Evolutionary conservation across 2,113 vertebrate genomes (phyloP).

Genomic region (Neotoma lepida): DNA sequence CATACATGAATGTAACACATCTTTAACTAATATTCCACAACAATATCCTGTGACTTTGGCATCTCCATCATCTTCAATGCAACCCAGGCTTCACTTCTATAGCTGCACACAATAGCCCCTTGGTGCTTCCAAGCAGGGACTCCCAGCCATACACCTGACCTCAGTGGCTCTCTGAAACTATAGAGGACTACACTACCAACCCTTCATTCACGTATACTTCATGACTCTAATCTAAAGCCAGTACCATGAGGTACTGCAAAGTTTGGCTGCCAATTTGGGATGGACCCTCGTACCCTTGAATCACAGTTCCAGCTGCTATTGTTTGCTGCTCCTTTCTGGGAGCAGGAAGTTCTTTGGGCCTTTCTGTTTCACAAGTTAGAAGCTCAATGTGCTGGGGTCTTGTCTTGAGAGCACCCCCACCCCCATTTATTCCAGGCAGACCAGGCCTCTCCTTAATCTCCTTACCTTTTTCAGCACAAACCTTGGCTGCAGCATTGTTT

Average conservation of each 20-base stretch:
- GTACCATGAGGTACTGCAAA: not conserved
- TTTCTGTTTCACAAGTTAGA: not conserved
- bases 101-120: not conserved
- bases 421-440: not conserved
- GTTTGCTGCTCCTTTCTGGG: not conserved
- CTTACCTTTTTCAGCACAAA: not conserved
- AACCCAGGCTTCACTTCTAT: not conserved
- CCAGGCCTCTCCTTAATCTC: not conserved
- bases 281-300: not conserved
- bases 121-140: not conserved
- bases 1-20: not conserved
- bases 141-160: not conserved
- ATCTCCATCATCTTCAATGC: not conserved
- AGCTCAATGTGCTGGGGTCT: not conserved
- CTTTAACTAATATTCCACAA: not conserved
- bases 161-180: not conserved
- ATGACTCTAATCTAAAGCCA: not conserved
- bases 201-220: not conserved
- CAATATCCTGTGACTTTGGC: not conserved
- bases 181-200: not conserved
- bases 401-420: not conserved
- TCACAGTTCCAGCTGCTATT: not conserved
- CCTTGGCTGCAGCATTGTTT: not conserved
- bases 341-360: not conserved
- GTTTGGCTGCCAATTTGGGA: not conserved